Percentiles rank a stretch among this genome's conserved stretches.
These are phyloP conservation scores for Anguilla megastoma DNA, from an alignment of 2,797 vertebrate genomes.

Conservation along the genomic window DNA sequence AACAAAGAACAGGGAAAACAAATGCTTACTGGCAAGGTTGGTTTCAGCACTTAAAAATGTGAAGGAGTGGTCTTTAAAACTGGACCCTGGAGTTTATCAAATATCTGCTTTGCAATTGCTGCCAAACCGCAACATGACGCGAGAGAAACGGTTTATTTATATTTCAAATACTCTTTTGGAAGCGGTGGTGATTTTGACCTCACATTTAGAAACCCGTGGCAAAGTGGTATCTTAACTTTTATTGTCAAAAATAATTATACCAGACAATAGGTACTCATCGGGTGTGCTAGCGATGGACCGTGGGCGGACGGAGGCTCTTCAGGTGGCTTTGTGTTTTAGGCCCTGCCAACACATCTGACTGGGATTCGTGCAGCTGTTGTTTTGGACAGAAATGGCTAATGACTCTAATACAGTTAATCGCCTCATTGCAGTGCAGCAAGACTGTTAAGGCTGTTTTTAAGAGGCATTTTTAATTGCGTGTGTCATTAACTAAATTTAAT, in stretches of 20 bases:
- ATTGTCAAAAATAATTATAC: background rate
- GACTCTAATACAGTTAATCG: background rate
- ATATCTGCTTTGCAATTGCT: background rate
- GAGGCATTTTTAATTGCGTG: background rate
- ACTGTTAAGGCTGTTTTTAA: background rate
- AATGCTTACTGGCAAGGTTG: background rate
- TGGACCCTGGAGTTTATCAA: background rate
- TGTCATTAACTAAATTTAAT: background rate
- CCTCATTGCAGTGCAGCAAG: background rate
- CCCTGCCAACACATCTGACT: background rate
- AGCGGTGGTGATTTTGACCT: background rate
- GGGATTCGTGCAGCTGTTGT: background rate
- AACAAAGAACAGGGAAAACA: background rate
- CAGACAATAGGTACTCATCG: background rate
- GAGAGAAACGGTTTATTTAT: background rate
- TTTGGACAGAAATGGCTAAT: background rate
- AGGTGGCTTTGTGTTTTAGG: background rate
- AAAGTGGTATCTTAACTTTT: background rate
- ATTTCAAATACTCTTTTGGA: background rate
- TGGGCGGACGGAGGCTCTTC: background rate
- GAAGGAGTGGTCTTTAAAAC: background rate
- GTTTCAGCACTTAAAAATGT: background rate
- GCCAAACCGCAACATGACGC: background rate
- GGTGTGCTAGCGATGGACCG: background rate
- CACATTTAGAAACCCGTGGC: background rate